These are phyloP conservation scores for Threskiornis aethiopicus DNA, from an alignment of 2,797 vertebrate genomes.

Conservation along the genomic window DNA sequence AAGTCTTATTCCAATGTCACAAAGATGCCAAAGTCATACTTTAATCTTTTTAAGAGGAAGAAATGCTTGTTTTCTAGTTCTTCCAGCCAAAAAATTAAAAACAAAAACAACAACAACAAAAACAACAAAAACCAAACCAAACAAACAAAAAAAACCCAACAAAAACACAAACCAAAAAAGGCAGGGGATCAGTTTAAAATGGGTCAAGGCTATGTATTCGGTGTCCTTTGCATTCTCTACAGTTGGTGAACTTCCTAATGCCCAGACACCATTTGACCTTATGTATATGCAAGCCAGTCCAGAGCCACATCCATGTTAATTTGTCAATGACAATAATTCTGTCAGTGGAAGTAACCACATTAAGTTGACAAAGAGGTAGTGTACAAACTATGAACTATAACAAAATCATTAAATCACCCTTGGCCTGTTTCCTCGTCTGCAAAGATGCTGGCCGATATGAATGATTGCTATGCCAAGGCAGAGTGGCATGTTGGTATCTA, in stretches of 20 bases:
- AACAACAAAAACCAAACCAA: background rate
- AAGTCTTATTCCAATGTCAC: background rate
- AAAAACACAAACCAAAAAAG: background rate
- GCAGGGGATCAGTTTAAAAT: background rate
- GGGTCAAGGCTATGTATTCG: background rate
- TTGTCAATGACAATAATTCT: background rate
- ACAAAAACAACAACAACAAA: too few relatives aligned
- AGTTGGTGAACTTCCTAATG: background rate
- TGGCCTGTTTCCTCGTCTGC: background rate
- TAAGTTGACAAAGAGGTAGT: background rate
- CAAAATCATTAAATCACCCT: background rate
- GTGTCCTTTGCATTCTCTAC: background rate
- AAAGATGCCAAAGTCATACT: background rate
- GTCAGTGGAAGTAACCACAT: background rate
- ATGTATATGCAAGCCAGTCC: fast-evolving
- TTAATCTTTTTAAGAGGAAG: background rate
- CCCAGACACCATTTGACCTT: background rate
- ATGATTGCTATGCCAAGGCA: background rate
- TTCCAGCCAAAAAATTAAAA: background rate
- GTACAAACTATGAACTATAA: background rate
- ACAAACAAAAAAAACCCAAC: too few relatives aligned
- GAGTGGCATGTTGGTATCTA: fast-evolving
- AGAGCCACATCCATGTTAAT: background rate
- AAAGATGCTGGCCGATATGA: background rate
- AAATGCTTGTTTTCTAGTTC: background rate